Conservation (phyloP, 2,113 vertebrate genomes). For the Grammomys dolichurus region DNA sequence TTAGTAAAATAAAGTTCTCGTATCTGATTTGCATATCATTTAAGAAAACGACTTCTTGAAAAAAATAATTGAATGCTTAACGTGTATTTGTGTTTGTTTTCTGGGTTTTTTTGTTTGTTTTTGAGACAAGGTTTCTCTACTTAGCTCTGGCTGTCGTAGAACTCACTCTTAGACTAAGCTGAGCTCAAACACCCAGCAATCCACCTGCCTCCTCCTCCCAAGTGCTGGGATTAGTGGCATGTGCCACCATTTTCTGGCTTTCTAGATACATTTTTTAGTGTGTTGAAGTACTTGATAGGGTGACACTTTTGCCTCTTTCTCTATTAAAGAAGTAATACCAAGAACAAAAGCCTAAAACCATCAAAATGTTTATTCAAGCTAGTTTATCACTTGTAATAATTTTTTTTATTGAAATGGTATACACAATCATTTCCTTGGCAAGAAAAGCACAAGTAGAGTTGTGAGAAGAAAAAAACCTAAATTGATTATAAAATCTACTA, state of each 20-base stretch:
- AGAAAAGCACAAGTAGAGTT: background rate
- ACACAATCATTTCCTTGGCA: background rate
- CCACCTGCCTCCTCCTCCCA: background rate
- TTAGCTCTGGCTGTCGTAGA: background rate
- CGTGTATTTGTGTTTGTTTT: background rate
- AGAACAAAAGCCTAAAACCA: background rate
- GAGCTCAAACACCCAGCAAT: background rate
- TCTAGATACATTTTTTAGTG: too few species aligned
- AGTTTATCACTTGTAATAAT: background rate
- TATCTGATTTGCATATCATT: background rate
- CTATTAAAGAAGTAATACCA: background rate
- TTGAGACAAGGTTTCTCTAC: background rate
- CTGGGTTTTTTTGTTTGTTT: too few species aligned
- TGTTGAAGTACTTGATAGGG: background rate
- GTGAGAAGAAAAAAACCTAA: background rate
- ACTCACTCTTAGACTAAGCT: background rate
- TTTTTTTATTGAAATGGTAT: constrained; percentile 3
- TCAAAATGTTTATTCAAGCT: background rate
- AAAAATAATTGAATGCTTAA: background rate
- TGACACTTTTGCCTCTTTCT: background rate
- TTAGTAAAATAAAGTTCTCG: background rate
- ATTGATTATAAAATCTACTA: background rate
- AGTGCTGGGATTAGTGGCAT: background rate
- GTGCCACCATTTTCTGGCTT: background rate
- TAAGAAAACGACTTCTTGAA: background rate